Conservation (phyloP, 1,140 invertebrate species). For the Drosophila yakuba region DNA sequence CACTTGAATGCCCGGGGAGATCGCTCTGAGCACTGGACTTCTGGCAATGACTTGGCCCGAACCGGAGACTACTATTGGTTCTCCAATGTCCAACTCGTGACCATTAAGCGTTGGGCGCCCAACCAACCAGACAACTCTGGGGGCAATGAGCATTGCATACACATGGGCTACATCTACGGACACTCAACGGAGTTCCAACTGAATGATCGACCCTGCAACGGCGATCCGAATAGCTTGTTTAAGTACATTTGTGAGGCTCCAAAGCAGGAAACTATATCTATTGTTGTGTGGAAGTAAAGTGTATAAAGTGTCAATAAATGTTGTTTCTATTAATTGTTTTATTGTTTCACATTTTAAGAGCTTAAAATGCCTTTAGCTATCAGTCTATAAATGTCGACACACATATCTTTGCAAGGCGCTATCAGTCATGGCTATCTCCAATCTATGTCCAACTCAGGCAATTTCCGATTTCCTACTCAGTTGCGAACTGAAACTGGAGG, state of each 20-base stretch:
- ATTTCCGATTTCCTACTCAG: background rate
- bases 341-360: no score
- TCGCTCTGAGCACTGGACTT: conserved; percentile 34
- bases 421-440: background rate
- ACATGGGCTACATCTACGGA: conserved; percentile 31
- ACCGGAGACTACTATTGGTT: conserved; percentile 43
- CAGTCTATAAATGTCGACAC: background rate
- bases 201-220: conserved; percentile 34
- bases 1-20: conserved; percentile 3
- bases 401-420: background rate
- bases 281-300: conserved; percentile 59
- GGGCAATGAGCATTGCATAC: conserved; percentile 48
- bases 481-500: conserved; percentile 1
- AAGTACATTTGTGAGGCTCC: conserved; percentile 85
- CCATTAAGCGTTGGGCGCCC: conserved; percentile 29
- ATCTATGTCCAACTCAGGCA: background rate
- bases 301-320: no score
- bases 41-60: conserved; percentile 41
- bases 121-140: conserved; percentile 46
- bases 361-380: background rate
- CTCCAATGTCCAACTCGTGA: conserved; percentile 32
- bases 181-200: conserved; percentile 18
- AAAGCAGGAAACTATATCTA: conserved; percentile 86
- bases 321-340: no score
- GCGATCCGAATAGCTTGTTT: no score